Conservation (phyloP, 2,113 vertebrate genomes). For the Notiomystis cincta region DNA sequence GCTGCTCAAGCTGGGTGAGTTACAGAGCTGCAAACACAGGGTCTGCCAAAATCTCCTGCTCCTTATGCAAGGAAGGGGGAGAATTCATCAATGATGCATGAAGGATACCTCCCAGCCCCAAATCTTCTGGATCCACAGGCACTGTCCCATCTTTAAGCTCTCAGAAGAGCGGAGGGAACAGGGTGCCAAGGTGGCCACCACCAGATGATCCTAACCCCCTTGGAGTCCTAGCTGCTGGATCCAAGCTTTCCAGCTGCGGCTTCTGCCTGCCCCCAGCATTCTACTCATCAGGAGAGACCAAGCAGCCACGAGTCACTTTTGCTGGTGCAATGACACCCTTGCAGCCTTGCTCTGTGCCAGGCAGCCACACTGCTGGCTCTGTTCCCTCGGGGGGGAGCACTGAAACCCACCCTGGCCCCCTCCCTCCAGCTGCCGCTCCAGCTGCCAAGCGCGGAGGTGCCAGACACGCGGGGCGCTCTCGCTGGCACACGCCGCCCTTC, state of each 20-base stretch:
- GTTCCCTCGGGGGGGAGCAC: neutral
- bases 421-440: neutral
- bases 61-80: neutral
- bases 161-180: accelerated
- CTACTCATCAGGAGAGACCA: neutral
- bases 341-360: neutral
- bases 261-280: neutral
- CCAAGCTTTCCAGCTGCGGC: neutral
- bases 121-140: neutral
- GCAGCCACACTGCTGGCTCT: neutral
- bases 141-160: neutral
- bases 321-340: accelerated
- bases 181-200: neutral
- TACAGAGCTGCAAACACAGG: neutral
- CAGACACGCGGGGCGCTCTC: neutral
- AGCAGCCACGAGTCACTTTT: neutral
- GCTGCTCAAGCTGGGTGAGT: neutral
- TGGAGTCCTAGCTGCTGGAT: neutral
- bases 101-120: neutral
- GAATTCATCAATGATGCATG: neutral
- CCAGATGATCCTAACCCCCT: neutral
- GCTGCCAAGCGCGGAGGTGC: accelerated
- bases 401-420: neutral
- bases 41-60: neutral
- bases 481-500: neutral